These are phyloP conservation scores for Danio jaintianensis DNA, from an alignment of 2,797 vertebrate genomes.

Conservation along the genomic window DNA sequence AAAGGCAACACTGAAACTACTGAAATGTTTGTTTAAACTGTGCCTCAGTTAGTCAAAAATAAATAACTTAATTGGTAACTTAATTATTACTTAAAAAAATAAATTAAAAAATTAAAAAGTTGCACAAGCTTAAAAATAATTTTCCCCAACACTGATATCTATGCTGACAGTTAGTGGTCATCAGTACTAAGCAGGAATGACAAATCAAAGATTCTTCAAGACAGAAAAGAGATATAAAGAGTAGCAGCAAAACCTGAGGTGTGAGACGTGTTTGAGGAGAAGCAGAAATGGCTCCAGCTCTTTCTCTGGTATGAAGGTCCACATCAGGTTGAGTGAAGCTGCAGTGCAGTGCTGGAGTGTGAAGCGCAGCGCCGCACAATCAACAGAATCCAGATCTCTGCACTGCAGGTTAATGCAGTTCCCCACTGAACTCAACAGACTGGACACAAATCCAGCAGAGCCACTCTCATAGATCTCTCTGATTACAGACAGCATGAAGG, in stretches of 20 bases:
- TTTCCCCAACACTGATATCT: too few relatives aligned
- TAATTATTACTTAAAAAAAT: too few relatives aligned
- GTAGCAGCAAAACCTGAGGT: constrained; percentile 47
- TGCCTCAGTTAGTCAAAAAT: too few relatives aligned
- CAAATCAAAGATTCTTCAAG: not conserved
- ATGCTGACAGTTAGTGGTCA: too few relatives aligned
- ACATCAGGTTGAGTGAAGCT: constrained; percentile 64
- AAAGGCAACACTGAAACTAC: too few relatives aligned
- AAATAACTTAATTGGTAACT: too few relatives aligned
- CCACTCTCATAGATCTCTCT: constrained; percentile 49
- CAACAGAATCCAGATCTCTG: constrained; percentile 61
- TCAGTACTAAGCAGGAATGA: too few relatives aligned
- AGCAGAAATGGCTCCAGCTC: constrained; percentile 52
- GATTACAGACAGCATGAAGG: constrained; percentile 45
- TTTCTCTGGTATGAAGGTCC: constrained; percentile 63
- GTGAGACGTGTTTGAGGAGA: constrained; percentile 43
- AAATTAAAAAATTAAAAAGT: too few relatives aligned
- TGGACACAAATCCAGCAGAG: constrained; percentile 40
- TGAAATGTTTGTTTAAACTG: too few relatives aligned
- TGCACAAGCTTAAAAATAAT: too few relatives aligned
- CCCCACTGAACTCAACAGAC: constrained; percentile 63
- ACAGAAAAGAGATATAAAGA: too few relatives aligned
- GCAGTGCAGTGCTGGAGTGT: constrained; percentile 62
- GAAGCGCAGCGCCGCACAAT: constrained; percentile 67
- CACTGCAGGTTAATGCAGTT: constrained; percentile 65